These are phyloP conservation scores for Muricea muricata DNA, from an alignment of 92 coral and sea anemone species.

Conservation along the genomic window DNA sequence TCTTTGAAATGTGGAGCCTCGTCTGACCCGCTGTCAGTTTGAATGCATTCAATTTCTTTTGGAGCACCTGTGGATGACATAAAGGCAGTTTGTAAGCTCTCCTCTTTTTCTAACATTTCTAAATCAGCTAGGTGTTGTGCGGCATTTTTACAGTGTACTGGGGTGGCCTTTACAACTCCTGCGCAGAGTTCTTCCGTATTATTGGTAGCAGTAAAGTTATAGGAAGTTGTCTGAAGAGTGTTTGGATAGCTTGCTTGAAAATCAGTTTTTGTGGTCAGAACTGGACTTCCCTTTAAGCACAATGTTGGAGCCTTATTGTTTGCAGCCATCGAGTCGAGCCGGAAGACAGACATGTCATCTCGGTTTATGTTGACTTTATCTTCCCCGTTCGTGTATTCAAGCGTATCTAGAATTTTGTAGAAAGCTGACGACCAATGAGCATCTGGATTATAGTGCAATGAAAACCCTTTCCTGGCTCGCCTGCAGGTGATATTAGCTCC, in stretches of 20 bases:
- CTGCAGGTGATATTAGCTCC: slow-evolving; percentile 45
- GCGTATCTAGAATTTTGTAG: slow-evolving; percentile 30
- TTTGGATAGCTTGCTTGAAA: slow-evolving; percentile 25
- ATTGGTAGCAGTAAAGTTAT: slow-evolving; percentile 33
- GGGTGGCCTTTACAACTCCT: slow-evolving; percentile 38
- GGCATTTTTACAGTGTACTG: slow-evolving; percentile 24
- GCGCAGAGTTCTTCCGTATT: slow-evolving; percentile 40
- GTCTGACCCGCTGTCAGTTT: slow-evolving; percentile 29
- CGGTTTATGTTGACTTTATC: slow-evolving; percentile 17
- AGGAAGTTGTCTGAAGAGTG: slow-evolving; percentile 54
- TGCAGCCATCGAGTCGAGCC: slow-evolving; percentile 40
- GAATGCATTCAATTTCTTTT: slow-evolving; percentile 48
- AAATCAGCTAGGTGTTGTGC: slow-evolving; percentile 53
- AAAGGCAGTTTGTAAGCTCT: no score
- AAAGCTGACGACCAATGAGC: slow-evolving; percentile 48
- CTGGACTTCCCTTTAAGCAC: slow-evolving; percentile 31
- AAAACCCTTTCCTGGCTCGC: slow-evolving; percentile 56
- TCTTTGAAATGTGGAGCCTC: slow-evolving; percentile 45
- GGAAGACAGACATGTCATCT: slow-evolving; percentile 16
- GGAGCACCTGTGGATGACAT: no score
- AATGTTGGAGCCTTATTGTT: slow-evolving; percentile 32
- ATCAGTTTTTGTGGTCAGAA: slow-evolving; percentile 55
- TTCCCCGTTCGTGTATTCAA: slow-evolving; percentile 37
- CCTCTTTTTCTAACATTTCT: slow-evolving; percentile 28
- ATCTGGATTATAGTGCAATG: no score